Conservation (phyloP, 1,140 invertebrate genomes). For the Drosophila orosa region DNA sequence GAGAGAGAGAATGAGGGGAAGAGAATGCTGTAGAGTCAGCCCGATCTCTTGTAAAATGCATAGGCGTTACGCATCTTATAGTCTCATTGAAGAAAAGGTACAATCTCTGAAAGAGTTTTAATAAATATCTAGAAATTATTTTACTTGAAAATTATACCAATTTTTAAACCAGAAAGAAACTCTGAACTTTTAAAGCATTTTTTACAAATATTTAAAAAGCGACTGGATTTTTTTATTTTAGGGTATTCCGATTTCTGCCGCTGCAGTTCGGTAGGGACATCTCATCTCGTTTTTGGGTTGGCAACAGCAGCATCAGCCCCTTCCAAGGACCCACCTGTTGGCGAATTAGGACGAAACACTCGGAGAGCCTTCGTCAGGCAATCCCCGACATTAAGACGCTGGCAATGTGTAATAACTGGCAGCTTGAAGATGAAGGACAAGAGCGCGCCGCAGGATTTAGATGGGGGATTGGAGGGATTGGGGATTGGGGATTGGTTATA, state of each 20-base stretch:
- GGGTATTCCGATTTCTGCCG: background rate
- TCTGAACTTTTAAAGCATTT: background rate
- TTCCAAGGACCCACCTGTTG: conserved; percentile 61
- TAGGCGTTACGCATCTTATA: background rate
- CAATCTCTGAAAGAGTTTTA: background rate
- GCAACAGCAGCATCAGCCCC: background rate
- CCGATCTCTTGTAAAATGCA: background rate
- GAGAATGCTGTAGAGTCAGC: no score
- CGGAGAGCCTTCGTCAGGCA: conserved; percentile 5
- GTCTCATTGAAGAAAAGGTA: background rate
- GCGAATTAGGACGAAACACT: conserved; percentile 4
- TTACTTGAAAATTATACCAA: background rate
- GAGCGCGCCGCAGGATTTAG: conserved; percentile 27
- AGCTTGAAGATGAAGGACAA: conserved; percentile 36
- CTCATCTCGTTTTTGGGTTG: conserved; percentile 5
- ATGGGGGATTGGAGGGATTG: conserved; percentile 29
- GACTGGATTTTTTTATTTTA: background rate
- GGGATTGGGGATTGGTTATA: background rate
- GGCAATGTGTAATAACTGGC: conserved; percentile 73
- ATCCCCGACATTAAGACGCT: conserved; percentile 67
- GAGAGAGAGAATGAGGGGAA: no score
- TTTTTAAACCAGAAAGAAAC: background rate
- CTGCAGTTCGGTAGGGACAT: background rate
- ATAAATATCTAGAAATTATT: no score
- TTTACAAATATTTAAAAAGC: background rate